phyloP scores from a whole-genome alignment of 1,140 invertebrate genomes.

The Drosophila orosa region DNA sequence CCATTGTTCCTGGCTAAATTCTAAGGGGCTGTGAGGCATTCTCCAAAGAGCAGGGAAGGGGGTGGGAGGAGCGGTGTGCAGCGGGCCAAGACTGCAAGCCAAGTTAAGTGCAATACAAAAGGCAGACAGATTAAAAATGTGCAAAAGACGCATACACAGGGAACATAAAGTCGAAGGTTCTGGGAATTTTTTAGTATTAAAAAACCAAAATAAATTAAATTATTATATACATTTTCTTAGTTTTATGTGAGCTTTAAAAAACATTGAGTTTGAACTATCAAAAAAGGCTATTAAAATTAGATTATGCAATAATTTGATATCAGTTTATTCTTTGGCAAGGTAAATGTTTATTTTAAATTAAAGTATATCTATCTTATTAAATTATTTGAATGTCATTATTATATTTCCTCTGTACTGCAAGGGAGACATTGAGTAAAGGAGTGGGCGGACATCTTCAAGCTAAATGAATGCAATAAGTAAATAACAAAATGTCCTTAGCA shows the following conservation, averaged over 20 bases:
- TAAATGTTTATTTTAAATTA: no score
- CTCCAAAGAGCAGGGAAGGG: slow-evolving; percentile 11
- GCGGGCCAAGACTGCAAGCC: slow-evolving; percentile 56
- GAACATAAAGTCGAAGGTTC: background rate
- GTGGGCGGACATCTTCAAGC: slow-evolving; percentile 43
- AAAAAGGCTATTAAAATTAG: no score
- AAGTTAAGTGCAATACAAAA: slow-evolving; percentile 81
- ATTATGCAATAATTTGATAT: no score
- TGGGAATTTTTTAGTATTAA: no score
- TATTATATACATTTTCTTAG: no score
- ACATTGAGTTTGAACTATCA: no score
- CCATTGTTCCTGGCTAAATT: slow-evolving; percentile 76
- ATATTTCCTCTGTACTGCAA: background rate
- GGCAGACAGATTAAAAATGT: slow-evolving; percentile 75
- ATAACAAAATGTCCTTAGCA: slow-evolving; percentile 83
- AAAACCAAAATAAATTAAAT: no score
- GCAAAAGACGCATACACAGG: slow-evolving; percentile 60
- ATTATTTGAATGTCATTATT: no score
- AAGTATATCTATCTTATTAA: no score
- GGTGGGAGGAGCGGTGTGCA: background rate
- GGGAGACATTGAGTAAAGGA: slow-evolving; percentile 3
- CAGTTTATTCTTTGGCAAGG: no score
- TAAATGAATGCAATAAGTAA: slow-evolving; percentile 84
- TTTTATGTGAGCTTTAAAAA: no score
- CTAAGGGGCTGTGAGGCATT: slow-evolving; percentile 50